Evolutionary conservation across 2,888 invertebrate species (phyloP), one percentile per base, ranked within the genome.

Genomic region (Smittia sp.): DNA sequence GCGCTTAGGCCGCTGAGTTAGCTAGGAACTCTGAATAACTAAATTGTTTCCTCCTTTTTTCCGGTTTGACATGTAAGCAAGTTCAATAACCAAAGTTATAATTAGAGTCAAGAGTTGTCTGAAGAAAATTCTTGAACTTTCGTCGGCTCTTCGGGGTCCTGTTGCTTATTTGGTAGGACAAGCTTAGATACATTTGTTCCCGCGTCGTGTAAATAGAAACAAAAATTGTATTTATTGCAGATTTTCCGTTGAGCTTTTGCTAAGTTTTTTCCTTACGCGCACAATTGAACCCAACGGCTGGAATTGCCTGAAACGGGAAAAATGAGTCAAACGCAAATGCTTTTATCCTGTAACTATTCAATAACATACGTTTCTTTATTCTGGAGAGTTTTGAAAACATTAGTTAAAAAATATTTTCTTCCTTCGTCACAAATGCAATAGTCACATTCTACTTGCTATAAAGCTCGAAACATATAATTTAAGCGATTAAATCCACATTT

Each of bases 331-430:
- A 11, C 15, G 13, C 46, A 15, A 15, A 2, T 15, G 46, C 46
- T 46, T 46, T 13, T 46, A 32, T 46, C 13, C 46, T 46, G n/a
- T 39, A 39, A 39, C 13, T 39, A 39, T 39, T 39, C 46, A 46
- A 46, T 46, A 46, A n/a, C 46, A 46, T 46, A 46, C 15, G n/a
- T 46, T 46, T 46, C 46, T 46, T 46, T 46, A 46, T 46, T 46
- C n/a, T 32, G 32, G 9, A 46, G 15, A 46, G n/a, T 15, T 15
- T 46, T 46, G 46, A 13, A 46, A 46, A 15, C 46, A n/a, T 46
- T 46, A 46, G n/a, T 46, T 6, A 3, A 32, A 46, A 46, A 46
- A 46, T 46, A 46, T n/a, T 46, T 11, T 46, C 46, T 46, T 46
- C 46, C 11, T 46, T 46, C 46, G 9, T 46, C 46, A 32, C 32